These are phyloP conservation scores for Pungitius pungitius DNA, from an alignment of 2,113 vertebrate species.

Conservation along the genomic window DNA sequence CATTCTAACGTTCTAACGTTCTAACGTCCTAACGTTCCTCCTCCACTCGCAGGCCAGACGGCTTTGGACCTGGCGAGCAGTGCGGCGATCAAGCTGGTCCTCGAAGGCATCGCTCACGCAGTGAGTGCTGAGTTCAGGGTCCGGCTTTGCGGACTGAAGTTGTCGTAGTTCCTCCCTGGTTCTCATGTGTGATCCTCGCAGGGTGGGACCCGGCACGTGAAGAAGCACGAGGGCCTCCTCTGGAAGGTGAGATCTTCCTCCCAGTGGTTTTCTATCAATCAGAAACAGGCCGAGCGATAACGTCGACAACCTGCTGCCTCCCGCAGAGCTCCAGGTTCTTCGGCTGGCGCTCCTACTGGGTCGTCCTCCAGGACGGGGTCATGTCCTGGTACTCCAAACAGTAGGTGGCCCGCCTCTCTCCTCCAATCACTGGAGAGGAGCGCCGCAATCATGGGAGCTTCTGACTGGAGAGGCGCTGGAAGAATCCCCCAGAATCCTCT, in stretches of 20 bases:
- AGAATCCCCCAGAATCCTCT: neutral
- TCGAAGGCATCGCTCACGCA: conserved; percentile 82
- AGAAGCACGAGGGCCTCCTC: conserved; percentile 87
- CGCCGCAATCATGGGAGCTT: neutral
- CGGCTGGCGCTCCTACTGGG: conserved; percentile 92
- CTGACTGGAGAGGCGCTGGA: conserved; percentile 28
- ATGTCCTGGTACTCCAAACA: conserved; percentile 96
- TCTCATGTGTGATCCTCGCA: conserved; percentile 63
- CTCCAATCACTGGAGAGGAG: conserved; percentile 34
- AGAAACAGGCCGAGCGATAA: neutral
- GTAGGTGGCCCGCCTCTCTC: conserved; percentile 79
- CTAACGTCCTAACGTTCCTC: too few relatives aligned
- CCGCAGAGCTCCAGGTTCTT: conserved; percentile 92
- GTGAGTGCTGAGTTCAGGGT: conserved; percentile 71
- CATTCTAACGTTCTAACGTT: too few relatives aligned
- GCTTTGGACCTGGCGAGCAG: conserved; percentile 89
- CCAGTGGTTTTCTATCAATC: neutral
- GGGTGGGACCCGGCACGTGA: conserved; percentile 81
- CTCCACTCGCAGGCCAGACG: conserved; percentile 84
- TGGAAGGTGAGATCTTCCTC: conserved; percentile 85
- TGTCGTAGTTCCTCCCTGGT: conserved; percentile 12
- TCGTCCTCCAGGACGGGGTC: conserved; percentile 92
- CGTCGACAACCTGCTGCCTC: neutral
- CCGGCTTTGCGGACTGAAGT: neutral
- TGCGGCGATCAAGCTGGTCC: conserved; percentile 87